Evolutionary conservation across 2,888 invertebrate genomes (phyloP), one percentile per base, ranked within the genome.

Genomic region (Melieria omissa): DNA sequence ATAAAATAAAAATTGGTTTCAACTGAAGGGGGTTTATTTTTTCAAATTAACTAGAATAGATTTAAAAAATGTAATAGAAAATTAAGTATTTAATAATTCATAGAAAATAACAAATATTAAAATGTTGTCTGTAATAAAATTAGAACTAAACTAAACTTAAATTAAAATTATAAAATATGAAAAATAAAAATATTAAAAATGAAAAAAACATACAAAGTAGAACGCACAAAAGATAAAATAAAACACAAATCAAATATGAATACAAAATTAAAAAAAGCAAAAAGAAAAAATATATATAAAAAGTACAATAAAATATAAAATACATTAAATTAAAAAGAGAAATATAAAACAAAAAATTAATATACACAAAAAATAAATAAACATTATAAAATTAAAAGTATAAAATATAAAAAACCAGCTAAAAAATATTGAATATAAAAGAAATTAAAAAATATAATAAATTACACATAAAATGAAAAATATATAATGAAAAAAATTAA

Each of bases 1-100:
- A 29, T 41, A 64, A 4, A 64, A 52, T n/a, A 41, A 41, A 49
- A 71, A 44, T 29, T 29, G 29, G 2, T 3, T 29, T 9, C 65
- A 60, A 74, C 55, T 65, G 47, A 67, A 45, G 45, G 14, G n/a
- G 44, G 52, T 41, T 47, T 44, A 41, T 45, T 68, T 52, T 29
- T 61, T 62, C 8, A 61, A 47, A 45, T 44, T 55, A 65, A 41
- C 63, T 55, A 58, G 62, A 62, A 64, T 29, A 64, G 45, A 16
- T 63, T 62, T 45, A 10, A n/a, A n/a, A n/a, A n/a, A n/a, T n/a
- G n/a, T n/a, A 29, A 29, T 29, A 29, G 29, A 29, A 29, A 29
- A 29, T 29, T 29, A 29, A 29, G 29, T 29, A 29, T 29, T 29
- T 29, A 29, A 2, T 29, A 29, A 1, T 29, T 60, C n/a, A 60